Base-by-base conservation (phyloP, 2,888 invertebrate species). In the Drosophila recens region DNA sequence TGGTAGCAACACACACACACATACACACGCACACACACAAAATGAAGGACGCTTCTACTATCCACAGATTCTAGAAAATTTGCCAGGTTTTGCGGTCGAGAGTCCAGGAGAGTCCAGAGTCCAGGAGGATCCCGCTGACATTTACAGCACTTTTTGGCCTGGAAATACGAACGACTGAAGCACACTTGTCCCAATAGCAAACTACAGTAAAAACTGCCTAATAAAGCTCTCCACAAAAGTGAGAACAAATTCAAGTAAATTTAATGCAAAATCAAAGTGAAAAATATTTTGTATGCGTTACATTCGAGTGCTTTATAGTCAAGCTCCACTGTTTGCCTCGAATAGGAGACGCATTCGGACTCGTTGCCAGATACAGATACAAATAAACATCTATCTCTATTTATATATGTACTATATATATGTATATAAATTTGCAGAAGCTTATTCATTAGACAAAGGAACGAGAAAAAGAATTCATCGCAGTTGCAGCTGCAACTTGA, bases 11-110 rank as follows among this genome's bases (percentile, higher is more conserved):
- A 61, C 23, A 53, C 20, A 68, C 30, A 54, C 15, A 67, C 48
- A 38, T 48, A 46, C 56, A 38, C 54, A 43, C 45, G 40, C 49
- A 67, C 63, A 46, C 54, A 68, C 42, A 57, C 33, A 79, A 79
- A 79, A 79, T 79, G 79, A 79, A 77, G 78, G 74, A 77, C 65
- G 61, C 54, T 65, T 64, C 23, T 33, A 52, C 61, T 53, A 63
- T 63, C 40, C 54, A 54, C 57, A 46, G 23, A 46, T 57, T 57
- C 36, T 45, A 9, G 10, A 58, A 34, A 52, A 20, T 66, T 63
- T 53, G 54, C 40, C 56, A 67, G 38, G 42, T 43, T 15, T 36
- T 42, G 54, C 27, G 54, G 34, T 40, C 17, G 15, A 38, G 27
- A 34, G n/a, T 40, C 17, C 13, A 38, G 27, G 15, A 38, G 27